Conservation (phyloP, 37 sponge, comb jelly and placozoan species). For the Beroe forskalii region DNA sequence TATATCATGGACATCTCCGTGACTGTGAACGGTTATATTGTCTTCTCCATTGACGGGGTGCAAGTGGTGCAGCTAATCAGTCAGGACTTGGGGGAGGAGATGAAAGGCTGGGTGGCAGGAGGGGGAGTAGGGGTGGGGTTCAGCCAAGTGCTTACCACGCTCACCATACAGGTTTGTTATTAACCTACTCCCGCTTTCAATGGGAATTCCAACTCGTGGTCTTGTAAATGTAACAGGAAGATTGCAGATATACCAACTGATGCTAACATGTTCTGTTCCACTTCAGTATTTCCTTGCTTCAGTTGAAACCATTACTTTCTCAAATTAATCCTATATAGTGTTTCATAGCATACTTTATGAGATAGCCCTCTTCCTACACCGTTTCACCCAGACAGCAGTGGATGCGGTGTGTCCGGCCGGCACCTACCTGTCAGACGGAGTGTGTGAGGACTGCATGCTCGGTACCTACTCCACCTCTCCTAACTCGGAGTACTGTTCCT, state of each 20-base stretch:
- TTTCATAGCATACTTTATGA: no score
- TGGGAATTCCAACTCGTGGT: no score
- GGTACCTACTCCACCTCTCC: neutral
- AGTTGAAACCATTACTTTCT: no score
- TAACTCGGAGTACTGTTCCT: neutral
- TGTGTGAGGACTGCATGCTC: neutral
- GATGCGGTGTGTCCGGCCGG: no score
- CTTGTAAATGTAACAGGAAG: no score
- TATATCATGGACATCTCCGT: neutral
- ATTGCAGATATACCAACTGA: no score
- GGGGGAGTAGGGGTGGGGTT: neutral
- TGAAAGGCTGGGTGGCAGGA: neutral
- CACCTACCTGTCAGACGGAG: neutral
- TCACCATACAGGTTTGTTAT: neutral
- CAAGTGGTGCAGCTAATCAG: neutral
- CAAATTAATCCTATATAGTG: no score
- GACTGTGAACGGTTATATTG: neutral
- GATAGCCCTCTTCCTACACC: no score
- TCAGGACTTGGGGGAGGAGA: neutral
- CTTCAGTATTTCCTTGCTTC: no score
- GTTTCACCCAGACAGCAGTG: no score
- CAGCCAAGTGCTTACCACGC: neutral
- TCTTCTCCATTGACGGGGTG: neutral
- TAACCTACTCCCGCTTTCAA: no score
- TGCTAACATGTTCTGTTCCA: no score